Conservation (phyloP, 1,140 invertebrate genomes). For the Trachymyrmex septentrionalis region DNA sequence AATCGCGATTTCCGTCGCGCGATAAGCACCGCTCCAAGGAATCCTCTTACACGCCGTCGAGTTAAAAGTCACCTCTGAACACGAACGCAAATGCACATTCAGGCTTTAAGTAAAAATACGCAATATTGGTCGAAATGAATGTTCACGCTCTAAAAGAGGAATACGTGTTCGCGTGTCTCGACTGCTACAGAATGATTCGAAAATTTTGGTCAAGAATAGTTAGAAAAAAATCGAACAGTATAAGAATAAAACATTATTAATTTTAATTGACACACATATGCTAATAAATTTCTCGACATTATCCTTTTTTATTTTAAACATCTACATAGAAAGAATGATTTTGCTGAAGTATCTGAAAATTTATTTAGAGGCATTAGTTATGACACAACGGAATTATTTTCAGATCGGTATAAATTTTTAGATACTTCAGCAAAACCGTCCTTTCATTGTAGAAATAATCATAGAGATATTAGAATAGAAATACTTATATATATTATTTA, state of each 20-base stretch:
- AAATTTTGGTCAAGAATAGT: not conserved
- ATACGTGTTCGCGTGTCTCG: not conserved
- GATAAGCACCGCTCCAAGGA: constrained; percentile 55
- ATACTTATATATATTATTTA: no score
- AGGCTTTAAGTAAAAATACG: constrained; percentile 1
- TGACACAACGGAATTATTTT: no score
- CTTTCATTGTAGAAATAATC: no score
- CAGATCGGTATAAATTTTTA: no score
- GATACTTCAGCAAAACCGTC: no score
- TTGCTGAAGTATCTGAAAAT: no score
- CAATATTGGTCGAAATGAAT: not conserved
- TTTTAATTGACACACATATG: not conserved
- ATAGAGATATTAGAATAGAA: no score
- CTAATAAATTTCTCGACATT: not conserved
- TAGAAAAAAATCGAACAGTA: not conserved
- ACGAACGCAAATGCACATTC: not conserved
- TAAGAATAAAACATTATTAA: not conserved
- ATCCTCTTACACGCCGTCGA: constrained; percentile 50
- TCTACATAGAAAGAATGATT: no score
- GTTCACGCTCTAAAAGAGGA: not conserved
- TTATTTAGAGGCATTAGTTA: no score
- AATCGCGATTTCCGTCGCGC: constrained; percentile 47
- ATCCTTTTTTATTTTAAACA: not conserved
- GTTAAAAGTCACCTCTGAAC: constrained; percentile 60
- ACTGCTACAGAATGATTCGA: not conserved